Base-by-base conservation (phyloP, 2,797 vertebrate genomes). In the Parotocinclus haroldoi region DNA sequence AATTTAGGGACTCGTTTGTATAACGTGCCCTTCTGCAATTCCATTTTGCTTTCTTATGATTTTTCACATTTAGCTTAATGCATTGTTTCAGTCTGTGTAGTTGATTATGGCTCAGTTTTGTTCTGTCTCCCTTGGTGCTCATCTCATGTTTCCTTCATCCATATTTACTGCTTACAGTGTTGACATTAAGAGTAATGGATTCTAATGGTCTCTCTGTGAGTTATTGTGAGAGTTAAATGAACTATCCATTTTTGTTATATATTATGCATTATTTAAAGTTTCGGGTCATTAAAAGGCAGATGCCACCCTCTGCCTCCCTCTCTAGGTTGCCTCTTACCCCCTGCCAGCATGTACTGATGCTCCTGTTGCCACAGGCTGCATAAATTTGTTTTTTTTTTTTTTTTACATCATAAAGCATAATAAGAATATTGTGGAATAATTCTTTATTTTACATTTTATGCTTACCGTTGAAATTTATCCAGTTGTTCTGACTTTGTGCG, bases 221-320 rank as follows among this genome's bases (percentile, higher is more conserved):
- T 92, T 98, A 92, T 92, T 87, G 82, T 86, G 87, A 91, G 92
- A 90, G 91, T 93, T 95, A 95, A 98, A 98, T 96, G 93, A 94
- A 95, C 92, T 96, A 94, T 95, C 90, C 94, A 92, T 98, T 98
- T 94, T 94, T 94, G 88, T 92, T 92, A 91, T 96, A 95, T 96
- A 98, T 99, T 97, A 98, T 96, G 92, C 96, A 97, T 95, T 98
- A 99, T 95, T 99, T 99, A 99, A 99, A 98, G 97, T 96, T 98
- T 96, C 93, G 95, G 93, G 95, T 98, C 96, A 99, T 98, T 98
- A 95, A 94, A 96, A 96, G 91, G 83, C 88, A 89, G 91, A 94
- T 93, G 89, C 93, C 93, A 91, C 86, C 82, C 75, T 71, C 78
- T 75, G 80, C 58, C 68, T 65, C 66, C 77, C 84, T 63, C 78